phyloP scores from a whole-genome alignment of 2,113 vertebrate genomes.

The Acanthisitta chloris region DNA sequence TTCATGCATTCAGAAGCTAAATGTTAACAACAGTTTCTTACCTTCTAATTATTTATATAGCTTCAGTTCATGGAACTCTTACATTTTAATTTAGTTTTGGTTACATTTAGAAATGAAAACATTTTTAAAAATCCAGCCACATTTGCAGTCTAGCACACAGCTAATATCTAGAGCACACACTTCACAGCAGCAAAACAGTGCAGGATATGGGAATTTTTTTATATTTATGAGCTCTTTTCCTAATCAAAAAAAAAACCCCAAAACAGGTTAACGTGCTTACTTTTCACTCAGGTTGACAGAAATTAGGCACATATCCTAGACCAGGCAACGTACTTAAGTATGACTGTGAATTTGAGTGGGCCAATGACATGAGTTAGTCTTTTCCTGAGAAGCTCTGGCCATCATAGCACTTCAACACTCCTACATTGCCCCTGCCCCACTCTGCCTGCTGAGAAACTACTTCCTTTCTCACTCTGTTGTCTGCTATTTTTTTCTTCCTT shows the following conservation, averaged over 20 bases:
- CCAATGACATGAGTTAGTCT: neutral
- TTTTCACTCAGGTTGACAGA: neutral
- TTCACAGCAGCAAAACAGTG: neutral
- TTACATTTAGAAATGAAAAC: neutral
- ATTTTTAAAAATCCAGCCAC: neutral
- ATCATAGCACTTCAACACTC: neutral
- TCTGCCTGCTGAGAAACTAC: neutral
- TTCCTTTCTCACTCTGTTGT: neutral
- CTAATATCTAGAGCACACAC: neutral
- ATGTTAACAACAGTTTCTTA: slow-evolving; percentile 28
- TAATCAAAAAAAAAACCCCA: neutral
- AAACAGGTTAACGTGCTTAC: neutral
- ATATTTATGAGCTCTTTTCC: neutral
- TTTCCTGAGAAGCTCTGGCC: neutral
- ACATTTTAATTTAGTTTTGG: neutral
- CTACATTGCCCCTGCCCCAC: neutral
- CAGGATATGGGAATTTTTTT: neutral
- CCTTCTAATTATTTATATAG: neutral
- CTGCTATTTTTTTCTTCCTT: neutral
- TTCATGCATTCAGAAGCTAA: neutral
- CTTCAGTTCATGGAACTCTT: neutral
- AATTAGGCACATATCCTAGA: neutral
- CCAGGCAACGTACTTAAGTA: neutral
- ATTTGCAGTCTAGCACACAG: neutral
- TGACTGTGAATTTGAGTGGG: neutral